A percentile compares a stretch with the other conserved stretches of the same genome.
These are phyloP conservation scores for Ataeniobius toweri DNA, from an alignment of 2,797 vertebrate genomes.

Conservation along the genomic window DNA sequence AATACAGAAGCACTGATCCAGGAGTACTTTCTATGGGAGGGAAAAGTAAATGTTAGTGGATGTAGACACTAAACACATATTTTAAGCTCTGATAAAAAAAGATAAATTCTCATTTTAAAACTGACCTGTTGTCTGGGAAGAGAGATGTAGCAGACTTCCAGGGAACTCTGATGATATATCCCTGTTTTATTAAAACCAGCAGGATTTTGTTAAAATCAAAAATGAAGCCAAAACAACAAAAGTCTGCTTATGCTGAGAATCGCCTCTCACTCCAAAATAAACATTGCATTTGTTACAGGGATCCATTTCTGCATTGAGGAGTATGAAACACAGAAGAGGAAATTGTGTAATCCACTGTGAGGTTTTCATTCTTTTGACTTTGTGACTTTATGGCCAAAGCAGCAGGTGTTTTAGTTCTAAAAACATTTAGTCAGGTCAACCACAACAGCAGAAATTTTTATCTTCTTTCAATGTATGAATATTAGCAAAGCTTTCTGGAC, in stretches of 20 bases:
- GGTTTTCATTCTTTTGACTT: constrained; percentile 53
- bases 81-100: constrained; percentile 52
- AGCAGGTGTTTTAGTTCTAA: constrained; percentile 57
- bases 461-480: constrained; percentile 27
- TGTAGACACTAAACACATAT: constrained; percentile 50
- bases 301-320: constrained; percentile 37
- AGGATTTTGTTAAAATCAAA: constrained; percentile 64
- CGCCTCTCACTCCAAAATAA: constrained; percentile 69
- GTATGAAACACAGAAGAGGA: constrained; percentile 30
- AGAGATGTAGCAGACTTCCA: constrained; percentile 44
- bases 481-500: constrained; percentile 39
- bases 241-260: constrained; percentile 61
- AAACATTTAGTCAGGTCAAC: constrained; percentile 29
- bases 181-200: constrained; percentile 70
- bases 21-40: too few species aligned
- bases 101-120: constrained; percentile 63
- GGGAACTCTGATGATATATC: constrained; percentile 59
- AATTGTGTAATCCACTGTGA: constrained; percentile 51
- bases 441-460: constrained; percentile 10
- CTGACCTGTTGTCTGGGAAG: constrained; percentile 34
- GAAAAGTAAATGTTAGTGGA: too few species aligned
- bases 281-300: constrained; percentile 62
- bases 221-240: constrained; percentile 70
- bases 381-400: constrained; percentile 57
- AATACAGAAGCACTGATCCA: too few species aligned